Evolutionary conservation across 2,797 vertebrate genomes (phyloP).

Genomic region (Peromyscus nudipes): DNA sequence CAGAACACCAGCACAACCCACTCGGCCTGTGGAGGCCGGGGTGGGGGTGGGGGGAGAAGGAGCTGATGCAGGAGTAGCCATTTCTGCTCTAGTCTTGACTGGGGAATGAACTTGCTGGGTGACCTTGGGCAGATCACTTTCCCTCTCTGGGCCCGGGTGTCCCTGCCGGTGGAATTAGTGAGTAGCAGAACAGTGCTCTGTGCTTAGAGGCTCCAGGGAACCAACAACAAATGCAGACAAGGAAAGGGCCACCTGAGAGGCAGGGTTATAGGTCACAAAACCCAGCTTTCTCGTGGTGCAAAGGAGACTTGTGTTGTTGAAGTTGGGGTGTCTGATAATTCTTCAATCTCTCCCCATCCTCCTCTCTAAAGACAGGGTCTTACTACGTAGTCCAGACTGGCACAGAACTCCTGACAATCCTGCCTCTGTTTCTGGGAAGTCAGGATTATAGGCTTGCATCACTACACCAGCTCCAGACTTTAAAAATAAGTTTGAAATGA

Average conservation of each 20-base stretch:
- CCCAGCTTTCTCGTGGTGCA: not conserved
- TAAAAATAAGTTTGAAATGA: slow-evolving; percentile 2
- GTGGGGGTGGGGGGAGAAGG: too few relatives aligned
- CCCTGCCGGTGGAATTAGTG: not conserved
- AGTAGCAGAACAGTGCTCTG: too few relatives aligned
- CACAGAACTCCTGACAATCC: not conserved
- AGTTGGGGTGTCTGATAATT: not conserved
- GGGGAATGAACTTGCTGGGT: not conserved
- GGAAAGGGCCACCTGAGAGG: not conserved
- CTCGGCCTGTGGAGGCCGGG: rapidly evolving
- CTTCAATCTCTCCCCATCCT: not conserved
- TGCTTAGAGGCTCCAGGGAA: not conserved
- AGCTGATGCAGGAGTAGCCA: too few relatives aligned
- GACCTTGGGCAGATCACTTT: not conserved
- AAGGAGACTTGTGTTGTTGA: too few relatives aligned
- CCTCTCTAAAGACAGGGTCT: not conserved
- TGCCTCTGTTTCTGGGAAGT: not conserved
- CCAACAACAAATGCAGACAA: not conserved
- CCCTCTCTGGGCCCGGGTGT: not conserved
- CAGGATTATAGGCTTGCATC: not conserved
- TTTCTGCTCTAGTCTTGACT: not conserved
- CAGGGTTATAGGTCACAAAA: not conserved
- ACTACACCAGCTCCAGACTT: not conserved
- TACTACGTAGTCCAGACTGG: not conserved
- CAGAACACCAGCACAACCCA: not conserved